A percentile compares a stretch with the other conserved stretches of the same genome.
phyloP scores from a whole-genome alignment of 2,888 invertebrate genomes.

The Cantharis rustica region DNA sequence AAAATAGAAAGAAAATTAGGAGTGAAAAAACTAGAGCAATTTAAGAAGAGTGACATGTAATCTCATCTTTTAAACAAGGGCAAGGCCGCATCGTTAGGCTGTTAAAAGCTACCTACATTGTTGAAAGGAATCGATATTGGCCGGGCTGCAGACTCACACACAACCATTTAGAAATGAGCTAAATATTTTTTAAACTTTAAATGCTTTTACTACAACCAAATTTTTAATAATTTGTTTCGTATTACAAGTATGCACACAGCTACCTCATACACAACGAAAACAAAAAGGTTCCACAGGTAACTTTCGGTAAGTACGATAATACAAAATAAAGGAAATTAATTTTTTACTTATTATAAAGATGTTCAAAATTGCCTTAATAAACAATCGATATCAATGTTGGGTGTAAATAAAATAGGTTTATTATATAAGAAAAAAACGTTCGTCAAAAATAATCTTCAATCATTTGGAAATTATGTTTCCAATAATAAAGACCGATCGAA shows the following conservation, averaged over 20 bases:
- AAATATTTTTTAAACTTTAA: background rate
- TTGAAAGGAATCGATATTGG: slow-evolving; percentile 28
- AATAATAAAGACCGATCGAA: background rate
- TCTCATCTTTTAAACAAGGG: slow-evolving; percentile 21
- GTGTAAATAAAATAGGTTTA: background rate
- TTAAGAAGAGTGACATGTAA: slow-evolving; percentile 10
- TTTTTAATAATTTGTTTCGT: background rate
- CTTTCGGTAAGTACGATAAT: no score
- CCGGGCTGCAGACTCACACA: slow-evolving; percentile 21
- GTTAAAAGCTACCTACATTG: slow-evolving; percentile 30
- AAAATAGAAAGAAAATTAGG: background rate
- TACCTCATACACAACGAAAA: background rate
- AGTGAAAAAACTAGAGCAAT: background rate
- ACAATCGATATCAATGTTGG: background rate
- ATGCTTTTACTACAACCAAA: background rate
- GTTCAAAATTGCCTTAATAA: no score
- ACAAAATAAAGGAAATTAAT: no score
- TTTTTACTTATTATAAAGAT: no score
- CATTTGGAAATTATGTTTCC: background rate
- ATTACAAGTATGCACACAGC: background rate
- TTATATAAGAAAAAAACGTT: background rate
- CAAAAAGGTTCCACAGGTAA: background rate
- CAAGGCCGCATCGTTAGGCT: slow-evolving; percentile 26
- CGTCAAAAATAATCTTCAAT: background rate
- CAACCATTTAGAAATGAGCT: background rate